Conservation (phyloP, 2,113 vertebrate species). For the Alethe castanea region DNA sequence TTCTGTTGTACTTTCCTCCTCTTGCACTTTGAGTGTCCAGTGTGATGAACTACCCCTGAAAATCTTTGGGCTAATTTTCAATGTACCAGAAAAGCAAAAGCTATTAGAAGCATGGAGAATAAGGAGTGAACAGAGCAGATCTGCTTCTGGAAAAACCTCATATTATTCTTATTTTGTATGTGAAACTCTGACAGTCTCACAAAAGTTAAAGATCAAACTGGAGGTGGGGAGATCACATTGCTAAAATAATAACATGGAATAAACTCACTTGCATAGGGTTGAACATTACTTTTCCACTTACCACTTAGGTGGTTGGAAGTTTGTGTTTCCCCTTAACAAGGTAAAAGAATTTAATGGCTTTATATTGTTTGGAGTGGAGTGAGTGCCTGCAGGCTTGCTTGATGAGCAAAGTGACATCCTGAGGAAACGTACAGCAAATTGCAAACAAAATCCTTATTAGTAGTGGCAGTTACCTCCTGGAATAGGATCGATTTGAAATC, state of each 20-base stretch:
- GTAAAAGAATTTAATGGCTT: conserved; percentile 52
- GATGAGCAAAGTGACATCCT: conserved; percentile 66
- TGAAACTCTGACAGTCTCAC: background rate
- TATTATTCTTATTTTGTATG: background rate
- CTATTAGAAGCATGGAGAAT: background rate
- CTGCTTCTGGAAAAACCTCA: background rate
- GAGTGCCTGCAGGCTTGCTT: conserved; percentile 60
- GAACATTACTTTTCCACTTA: background rate
- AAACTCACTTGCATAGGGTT: background rate
- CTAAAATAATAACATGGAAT: background rate
- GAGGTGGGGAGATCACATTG: background rate
- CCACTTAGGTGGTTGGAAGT: background rate
- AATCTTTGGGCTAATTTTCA: background rate
- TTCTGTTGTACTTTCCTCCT: background rate
- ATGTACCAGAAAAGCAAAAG: background rate
- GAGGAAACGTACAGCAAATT: conserved; percentile 64
- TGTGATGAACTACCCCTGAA: background rate
- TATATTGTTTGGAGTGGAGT: conserved; percentile 49
- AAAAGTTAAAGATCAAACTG: background rate
- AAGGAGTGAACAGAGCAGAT: background rate
- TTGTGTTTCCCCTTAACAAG: conserved; percentile 36
- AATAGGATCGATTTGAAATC: conserved; percentile 62
- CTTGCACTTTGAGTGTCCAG: background rate
- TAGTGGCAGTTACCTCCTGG: conserved; percentile 64
- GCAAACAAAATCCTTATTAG: conserved; percentile 64